phyloP scores from a whole-genome alignment of 2,113 vertebrate species.

The Ailurus styani region DNA sequence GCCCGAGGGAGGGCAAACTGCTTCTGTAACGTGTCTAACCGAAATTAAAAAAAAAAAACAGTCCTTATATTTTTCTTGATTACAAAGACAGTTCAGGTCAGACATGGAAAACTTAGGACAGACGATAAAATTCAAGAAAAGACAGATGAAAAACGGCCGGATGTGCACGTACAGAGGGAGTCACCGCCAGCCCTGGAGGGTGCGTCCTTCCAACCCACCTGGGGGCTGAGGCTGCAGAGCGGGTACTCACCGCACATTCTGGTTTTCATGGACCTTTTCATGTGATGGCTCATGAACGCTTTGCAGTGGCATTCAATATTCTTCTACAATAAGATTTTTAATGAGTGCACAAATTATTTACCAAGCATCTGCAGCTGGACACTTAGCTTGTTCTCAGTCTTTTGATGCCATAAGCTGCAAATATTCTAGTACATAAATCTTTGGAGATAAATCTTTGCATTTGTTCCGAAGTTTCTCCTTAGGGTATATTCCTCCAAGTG shows the following conservation, averaged over 20 bases:
- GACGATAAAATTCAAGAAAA: neutral
- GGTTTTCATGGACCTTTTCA: neutral
- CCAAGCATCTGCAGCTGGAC: neutral
- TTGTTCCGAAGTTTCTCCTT: neutral
- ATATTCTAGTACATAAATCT: neutral
- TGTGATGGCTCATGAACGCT: neutral
- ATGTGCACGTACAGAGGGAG: neutral
- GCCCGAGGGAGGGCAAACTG: rapidly evolving
- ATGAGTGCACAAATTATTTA: conserved; percentile 29
- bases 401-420: conserved; percentile 5
- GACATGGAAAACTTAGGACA: neutral
- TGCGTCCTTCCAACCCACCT: neutral
- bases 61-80: neutral
- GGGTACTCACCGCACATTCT: rapidly evolving
- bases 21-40: neutral
- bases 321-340: neutral
- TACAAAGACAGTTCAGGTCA: neutral
- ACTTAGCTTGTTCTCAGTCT: neutral
- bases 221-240: too few species aligned
- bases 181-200: rapidly evolving
- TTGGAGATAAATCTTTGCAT: neutral
- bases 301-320: rapidly evolving
- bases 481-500: conserved; percentile 16
- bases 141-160: neutral
- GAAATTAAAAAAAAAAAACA: neutral